Evolutionary conservation across 2,888 invertebrate species (phyloP).

Genomic region (Microctonus brassicae): DNA sequence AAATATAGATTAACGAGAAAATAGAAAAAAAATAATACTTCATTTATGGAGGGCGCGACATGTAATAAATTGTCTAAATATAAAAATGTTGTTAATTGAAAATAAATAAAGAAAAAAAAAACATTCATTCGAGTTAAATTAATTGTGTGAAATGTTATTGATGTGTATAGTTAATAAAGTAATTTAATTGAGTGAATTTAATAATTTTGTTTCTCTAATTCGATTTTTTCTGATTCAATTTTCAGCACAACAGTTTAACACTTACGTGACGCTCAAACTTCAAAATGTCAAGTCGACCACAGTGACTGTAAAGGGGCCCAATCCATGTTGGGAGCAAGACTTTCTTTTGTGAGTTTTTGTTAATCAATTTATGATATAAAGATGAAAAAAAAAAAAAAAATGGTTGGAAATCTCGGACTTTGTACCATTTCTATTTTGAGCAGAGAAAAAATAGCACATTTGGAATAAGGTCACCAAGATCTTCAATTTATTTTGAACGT

Average conservation of each 20-base stretch:
- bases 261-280: conserved; percentile 95
- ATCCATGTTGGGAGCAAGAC: conserved; percentile 98
- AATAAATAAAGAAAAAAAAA: conserved; percentile 35
- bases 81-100: conserved; percentile 26
- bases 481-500: too few relatives aligned
- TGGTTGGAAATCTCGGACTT: background rate
- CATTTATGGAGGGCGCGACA: background rate
- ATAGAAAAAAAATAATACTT: background rate
- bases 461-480: too few relatives aligned
- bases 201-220: background rate
- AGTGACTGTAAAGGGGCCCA: conserved; percentile 94
- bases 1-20: background rate
- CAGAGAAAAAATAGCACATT: background rate
- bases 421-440: background rate
- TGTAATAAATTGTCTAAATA: background rate
- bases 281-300: conserved; percentile 99
- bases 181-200: too few relatives aligned
- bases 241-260: conserved; percentile 91
- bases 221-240: conserved; percentile 39
- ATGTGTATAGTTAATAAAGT: too few relatives aligned
- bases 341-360: conserved; percentile 93
- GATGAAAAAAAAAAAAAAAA: background rate
- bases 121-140: too few relatives aligned
- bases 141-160: too few relatives aligned
- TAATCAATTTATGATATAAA: background rate